phyloP scores from a whole-genome alignment of 2,888 invertebrate species.

The Habrosyne pyritoides region DNA sequence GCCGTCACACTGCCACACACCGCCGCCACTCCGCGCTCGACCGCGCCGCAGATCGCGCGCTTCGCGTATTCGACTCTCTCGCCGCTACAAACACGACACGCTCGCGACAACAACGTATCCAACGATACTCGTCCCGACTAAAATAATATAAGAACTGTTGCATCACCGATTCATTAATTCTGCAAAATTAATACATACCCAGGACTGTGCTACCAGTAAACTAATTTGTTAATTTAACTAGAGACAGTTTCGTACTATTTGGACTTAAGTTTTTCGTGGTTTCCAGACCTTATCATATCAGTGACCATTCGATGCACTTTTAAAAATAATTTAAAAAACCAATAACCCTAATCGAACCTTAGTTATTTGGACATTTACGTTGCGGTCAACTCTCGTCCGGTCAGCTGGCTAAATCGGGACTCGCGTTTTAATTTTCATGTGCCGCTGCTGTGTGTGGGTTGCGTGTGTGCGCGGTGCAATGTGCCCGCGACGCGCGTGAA shows the following conservation, averaged over 20 bases:
- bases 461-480: constrained; percentile 80
- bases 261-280: constrained; percentile 43
- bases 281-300: constrained; percentile 59
- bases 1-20: constrained; percentile 66
- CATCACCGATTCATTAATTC: constrained; percentile 46
- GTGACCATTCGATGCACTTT: constrained; percentile 59
- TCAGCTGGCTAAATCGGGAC: constrained; percentile 78
- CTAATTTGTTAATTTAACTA: constrained; percentile 2
- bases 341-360: constrained; percentile 18
- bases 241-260: constrained; percentile 36
- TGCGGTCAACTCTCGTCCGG: constrained; percentile 66
- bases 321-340: constrained; percentile 15
- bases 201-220: background rate
- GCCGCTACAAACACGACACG: constrained; percentile 60
- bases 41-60: constrained; percentile 78
- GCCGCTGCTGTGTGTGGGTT: constrained; percentile 74
- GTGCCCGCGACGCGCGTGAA: constrained; percentile 82
- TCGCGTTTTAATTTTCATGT: constrained; percentile 82
- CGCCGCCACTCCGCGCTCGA: constrained; percentile 80
- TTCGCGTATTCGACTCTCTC: constrained; percentile 58
- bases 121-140: constrained; percentile 42
- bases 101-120: constrained; percentile 67
- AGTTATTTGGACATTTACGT: constrained; percentile 45
- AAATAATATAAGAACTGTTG: constrained; percentile 58
- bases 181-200: constrained; percentile 39